These are phyloP conservation scores for Scomber colias DNA, from an alignment of 2,113 vertebrate genomes.

Conservation along the genomic window DNA sequence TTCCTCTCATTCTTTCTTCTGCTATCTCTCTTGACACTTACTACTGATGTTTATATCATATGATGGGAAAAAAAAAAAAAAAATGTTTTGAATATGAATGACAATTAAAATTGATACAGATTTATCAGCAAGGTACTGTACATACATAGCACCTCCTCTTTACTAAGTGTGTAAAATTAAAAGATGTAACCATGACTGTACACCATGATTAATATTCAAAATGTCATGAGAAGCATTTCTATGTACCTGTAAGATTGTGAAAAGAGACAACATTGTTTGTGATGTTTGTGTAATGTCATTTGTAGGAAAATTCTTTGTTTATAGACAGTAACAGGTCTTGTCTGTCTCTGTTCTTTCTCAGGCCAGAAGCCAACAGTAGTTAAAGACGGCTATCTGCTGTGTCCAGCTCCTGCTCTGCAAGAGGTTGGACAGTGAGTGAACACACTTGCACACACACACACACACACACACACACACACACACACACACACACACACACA, in stretches of 20 bases:
- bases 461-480: neutral
- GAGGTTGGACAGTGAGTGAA: constrained; percentile 93
- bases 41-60: neutral
- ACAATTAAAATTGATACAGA: too few species aligned
- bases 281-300: neutral
- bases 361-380: constrained; percentile 89
- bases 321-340: neutral
- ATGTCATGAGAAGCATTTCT: too few species aligned
- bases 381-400: constrained; percentile 88
- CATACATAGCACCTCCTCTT: too few species aligned
- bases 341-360: constrained; percentile 71
- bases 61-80: too few species aligned
- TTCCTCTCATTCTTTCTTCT: neutral
- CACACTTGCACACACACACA: neutral
- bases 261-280: too few species aligned
- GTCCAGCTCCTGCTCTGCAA: constrained; percentile 89
- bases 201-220: neutral
- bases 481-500: neutral
- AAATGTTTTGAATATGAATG: neutral
- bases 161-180: too few species aligned
- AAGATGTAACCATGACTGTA: too few species aligned
- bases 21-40: neutral
- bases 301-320: neutral
- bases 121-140: too few species aligned
- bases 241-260: too few species aligned